Evolutionary conservation across 2,113 vertebrate genomes (phyloP).

Genomic region (Hylia prasina): DNA sequence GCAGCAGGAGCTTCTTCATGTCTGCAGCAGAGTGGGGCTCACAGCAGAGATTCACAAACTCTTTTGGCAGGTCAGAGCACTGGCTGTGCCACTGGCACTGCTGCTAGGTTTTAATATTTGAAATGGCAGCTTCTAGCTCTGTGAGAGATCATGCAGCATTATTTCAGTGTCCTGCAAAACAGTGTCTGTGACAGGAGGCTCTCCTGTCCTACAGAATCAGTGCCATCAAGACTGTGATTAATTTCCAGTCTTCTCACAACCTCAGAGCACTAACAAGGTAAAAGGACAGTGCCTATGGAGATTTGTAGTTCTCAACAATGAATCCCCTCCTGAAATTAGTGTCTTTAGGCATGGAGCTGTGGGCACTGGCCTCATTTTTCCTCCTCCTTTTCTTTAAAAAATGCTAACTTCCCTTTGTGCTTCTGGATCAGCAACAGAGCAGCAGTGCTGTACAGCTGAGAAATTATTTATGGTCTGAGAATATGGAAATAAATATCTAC

Average conservation of each 20-base stretch:
- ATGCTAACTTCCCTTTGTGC: background rate
- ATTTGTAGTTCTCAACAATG: background rate
- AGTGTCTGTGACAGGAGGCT: background rate
- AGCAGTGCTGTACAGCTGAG: background rate
- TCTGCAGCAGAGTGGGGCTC: background rate
- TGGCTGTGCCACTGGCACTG: background rate
- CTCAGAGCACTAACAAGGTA: background rate
- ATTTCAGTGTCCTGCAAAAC: background rate
- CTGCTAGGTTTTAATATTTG: background rate
- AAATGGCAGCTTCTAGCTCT: background rate
- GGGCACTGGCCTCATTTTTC: background rate
- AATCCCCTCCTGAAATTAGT: background rate
- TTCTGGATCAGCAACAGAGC: background rate
- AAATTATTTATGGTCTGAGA: background rate
- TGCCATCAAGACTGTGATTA: background rate
- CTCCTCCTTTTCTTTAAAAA: background rate
- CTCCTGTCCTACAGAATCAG: background rate
- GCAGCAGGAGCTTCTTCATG: background rate
- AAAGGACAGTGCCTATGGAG: fast-evolving
- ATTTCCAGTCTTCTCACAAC: background rate
- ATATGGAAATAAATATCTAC: background rate
- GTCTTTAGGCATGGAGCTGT: background rate
- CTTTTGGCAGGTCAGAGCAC: fast-evolving
- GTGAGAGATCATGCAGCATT: background rate
- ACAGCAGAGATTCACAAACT: background rate